Evolutionary conservation across 2,888 invertebrate genomes (phyloP).

Genomic region (Tenodera sinensis): DNA sequence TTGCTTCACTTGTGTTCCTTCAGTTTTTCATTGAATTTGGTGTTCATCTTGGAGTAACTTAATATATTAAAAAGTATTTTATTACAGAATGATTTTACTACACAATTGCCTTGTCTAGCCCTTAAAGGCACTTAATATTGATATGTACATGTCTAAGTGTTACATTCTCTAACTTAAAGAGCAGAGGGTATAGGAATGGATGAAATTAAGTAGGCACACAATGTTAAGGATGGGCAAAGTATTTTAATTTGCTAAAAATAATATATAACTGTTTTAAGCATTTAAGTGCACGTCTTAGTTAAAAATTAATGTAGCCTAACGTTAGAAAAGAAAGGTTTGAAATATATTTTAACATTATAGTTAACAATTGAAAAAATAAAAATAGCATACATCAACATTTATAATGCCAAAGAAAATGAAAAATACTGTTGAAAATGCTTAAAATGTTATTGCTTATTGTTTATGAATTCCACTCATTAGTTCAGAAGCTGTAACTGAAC

Average conservation of each 20-base stretch:
- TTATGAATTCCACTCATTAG: conserved; percentile 4
- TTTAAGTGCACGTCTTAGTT: conserved; percentile 6
- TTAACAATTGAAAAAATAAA: not conserved
- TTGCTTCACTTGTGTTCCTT: too few relatives aligned
- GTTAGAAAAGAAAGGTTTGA: not conserved
- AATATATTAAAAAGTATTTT: too few relatives aligned
- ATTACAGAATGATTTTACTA: too few relatives aligned
- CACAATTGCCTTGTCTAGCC: too few relatives aligned
- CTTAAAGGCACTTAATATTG: too few relatives aligned
- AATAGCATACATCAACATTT: not conserved
- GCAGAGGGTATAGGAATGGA: not conserved
- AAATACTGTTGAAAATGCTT: not conserved
- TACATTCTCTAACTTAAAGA: too few relatives aligned
- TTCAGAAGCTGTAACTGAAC: conserved; percentile 7
- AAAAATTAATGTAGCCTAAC: not conserved
- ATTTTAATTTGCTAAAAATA: conserved; percentile 17
- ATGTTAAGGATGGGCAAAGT: conserved; percentile 3
- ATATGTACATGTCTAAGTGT: too few relatives aligned
- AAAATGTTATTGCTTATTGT: conserved; percentile 14
- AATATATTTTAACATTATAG: not conserved
- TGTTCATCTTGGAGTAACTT: too few relatives aligned
- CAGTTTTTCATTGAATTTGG: too few relatives aligned
- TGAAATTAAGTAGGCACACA: not conserved
- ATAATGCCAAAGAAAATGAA: not conserved
- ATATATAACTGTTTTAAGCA: conserved; percentile 9